Evolutionary conservation across 1,140 invertebrate species (phyloP), one percentile per base, ranked within the genome.

Genomic region (Danaus plexippus): DNA sequence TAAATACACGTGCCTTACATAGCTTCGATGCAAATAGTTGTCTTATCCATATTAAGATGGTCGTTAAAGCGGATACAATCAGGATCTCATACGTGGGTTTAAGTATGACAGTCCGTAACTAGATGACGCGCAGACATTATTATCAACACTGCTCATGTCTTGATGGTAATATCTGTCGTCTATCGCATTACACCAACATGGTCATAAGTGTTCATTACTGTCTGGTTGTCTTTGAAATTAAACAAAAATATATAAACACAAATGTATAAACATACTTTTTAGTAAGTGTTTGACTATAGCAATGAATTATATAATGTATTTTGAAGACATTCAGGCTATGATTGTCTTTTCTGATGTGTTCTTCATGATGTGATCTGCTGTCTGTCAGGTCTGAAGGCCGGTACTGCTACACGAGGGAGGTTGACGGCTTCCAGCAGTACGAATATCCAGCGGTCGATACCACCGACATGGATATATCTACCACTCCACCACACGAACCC

Each of bases 401-500:
- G 54, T 88, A 88, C 83, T 77, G 76, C 59, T 88, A 87, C 75
- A 69, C 71, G 67, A 75, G 86, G 49, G 77, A 79, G 65, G 57
- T 63, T 46, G 86, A 86, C 69, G 87, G 87, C 7, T 67, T 81
- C 53, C 66, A 72, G 65, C 87, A 87, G 74, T 85, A 76, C 76
- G 84, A 87, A 60, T 86, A 82, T 63, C 87, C 87, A 13, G 77
- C 76, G 2, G 65, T 67, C 3, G 63, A 65, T 54, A 73, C 62
- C 69, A 77, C 64, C 11, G 87, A 88, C 53, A 88, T 88, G 87
- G 87, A 88, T 42, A 88, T 88, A 32, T 78, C 78, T 49, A 87
- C 81, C 43, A 88, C 87, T 11, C 85, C 85, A 11, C 85, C 83
- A 2, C 84, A 81, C 51, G 71, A 77, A 0, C 47, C 51, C 2